These are phyloP conservation scores for Megalops cyprinoides DNA, from an alignment of 2,797 vertebrate species.

Conservation along the genomic window DNA sequence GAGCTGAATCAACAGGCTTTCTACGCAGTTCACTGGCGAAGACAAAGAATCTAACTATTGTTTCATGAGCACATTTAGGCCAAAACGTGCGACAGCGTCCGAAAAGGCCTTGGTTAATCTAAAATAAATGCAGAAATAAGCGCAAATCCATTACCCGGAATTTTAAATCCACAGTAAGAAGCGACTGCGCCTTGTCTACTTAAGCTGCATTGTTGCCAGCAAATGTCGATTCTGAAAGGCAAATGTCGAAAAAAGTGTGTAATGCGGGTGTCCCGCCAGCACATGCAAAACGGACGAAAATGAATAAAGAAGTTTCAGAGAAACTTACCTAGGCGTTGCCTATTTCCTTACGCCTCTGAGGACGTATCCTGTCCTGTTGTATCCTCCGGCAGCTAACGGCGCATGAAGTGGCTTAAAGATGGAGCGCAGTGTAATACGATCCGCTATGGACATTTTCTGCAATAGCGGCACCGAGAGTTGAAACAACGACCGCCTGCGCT, in stretches of 20 bases:
- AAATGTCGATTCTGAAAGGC: constrained; percentile 27
- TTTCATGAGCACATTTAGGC: not conserved
- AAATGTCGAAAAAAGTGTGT: not conserved
- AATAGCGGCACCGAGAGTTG: constrained; percentile 35
- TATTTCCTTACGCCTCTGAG: constrained; percentile 18
- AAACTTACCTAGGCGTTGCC: constrained; percentile 65
- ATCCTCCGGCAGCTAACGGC: constrained; percentile 65
- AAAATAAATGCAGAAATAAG: not conserved
- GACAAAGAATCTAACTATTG: constrained; percentile 16
- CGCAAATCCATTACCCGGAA: not conserved
- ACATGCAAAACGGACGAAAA: not conserved
- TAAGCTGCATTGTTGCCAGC: constrained; percentile 40
- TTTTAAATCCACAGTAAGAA: constrained; percentile 18
- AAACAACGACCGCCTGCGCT: constrained; percentile 46
- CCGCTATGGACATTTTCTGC: constrained; percentile 61
- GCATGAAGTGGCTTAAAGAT: constrained; percentile 68
- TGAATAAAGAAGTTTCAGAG: not conserved
- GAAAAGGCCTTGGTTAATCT: not conserved
- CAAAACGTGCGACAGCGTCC: not conserved
- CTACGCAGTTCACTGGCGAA: constrained; percentile 31
- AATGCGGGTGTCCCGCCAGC: not conserved
- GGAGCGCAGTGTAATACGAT: constrained; percentile 75
- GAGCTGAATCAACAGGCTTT: constrained; percentile 73
- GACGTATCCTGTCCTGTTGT: constrained; percentile 41
- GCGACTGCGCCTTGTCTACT: constrained; percentile 29